A percentile compares a stretch with the other conserved stretches of the same genome.
These are phyloP conservation scores for Acholoe squamosa DNA, from an alignment of 2,888 invertebrate genomes.

Conservation along the genomic window DNA sequence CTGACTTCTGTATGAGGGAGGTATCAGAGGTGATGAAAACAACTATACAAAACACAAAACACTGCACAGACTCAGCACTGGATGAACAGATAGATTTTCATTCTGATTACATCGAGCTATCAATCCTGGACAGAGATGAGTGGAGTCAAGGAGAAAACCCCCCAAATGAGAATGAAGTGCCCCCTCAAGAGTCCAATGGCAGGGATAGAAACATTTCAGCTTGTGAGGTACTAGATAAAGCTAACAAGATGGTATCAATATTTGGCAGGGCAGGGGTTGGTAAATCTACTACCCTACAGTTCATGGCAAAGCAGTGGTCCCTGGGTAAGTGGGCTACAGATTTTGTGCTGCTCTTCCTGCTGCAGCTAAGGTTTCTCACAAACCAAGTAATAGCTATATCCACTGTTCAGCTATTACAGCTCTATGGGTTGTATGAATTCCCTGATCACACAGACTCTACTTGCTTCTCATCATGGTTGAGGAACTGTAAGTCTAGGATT, in stretches of 20 bases:
- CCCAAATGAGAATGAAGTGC: too few relatives aligned
- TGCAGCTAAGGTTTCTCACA: not conserved
- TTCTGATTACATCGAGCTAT: too few relatives aligned
- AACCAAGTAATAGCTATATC: not conserved
- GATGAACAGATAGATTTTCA: too few relatives aligned
- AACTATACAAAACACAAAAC: too few relatives aligned
- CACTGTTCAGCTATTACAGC: not conserved
- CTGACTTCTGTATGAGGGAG: too few relatives aligned
- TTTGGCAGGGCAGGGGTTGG: not conserved
- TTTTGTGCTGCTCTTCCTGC: not conserved
- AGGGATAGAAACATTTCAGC: too few relatives aligned
- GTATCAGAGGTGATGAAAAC: too few relatives aligned
- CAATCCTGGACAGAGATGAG: too few relatives aligned
- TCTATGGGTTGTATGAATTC: not conserved
- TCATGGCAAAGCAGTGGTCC: not conserved
- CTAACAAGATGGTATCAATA: not conserved
- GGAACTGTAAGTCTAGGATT: not conserved
- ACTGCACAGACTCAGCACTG: too few relatives aligned
- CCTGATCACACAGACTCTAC: not conserved
- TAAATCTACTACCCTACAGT: not conserved
- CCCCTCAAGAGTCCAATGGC: too few relatives aligned
- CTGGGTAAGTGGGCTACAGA: not conserved
- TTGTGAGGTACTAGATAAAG: too few relatives aligned
- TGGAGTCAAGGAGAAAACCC: too few relatives aligned
- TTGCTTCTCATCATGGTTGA: not conserved